Conservation (phyloP, 2,797 vertebrate species). For the Sebastes miniatus region DNA sequence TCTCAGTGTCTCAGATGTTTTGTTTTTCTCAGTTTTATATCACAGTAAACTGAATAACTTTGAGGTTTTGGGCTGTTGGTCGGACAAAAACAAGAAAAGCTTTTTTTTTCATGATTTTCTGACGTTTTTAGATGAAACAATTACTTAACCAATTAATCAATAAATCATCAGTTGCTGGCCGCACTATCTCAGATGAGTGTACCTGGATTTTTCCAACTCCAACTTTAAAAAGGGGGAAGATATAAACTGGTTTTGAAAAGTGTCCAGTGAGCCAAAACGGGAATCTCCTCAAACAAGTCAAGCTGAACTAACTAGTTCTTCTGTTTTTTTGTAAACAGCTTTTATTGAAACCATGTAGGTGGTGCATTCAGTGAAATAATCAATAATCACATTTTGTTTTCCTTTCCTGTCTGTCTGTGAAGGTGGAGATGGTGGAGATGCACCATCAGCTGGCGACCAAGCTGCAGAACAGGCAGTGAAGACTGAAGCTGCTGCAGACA, state of each 20-base stretch:
- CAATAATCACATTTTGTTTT: too few relatives aligned
- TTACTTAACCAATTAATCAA: not conserved
- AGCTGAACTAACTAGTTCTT: not conserved
- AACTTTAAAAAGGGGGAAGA: not conserved
- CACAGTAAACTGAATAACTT: not conserved
- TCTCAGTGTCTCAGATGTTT: not conserved
- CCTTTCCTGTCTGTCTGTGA: not conserved
- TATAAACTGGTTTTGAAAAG: not conserved
- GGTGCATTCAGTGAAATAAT: not conserved
- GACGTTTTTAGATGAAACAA: too few relatives aligned
- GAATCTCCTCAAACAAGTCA: not conserved
- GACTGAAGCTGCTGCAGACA: conserved; percentile 33
- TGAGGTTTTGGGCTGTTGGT: not conserved
- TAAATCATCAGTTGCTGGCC: not conserved
- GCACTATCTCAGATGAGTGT: not conserved
- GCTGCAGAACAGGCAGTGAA: not conserved
- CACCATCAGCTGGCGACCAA: not conserved
- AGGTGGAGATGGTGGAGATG: conserved; percentile 18
- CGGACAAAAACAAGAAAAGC: too few relatives aligned
- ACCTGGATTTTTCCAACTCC: not conserved
- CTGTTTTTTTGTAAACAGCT: not conserved
- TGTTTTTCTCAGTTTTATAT: not conserved
- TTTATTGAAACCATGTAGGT: not conserved
- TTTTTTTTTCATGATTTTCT: not conserved
- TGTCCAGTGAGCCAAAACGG: not conserved